A percentile compares a stretch with the other conserved stretches of the same genome.
Evolutionary conservation across 2,797 vertebrate species (phyloP).

Genomic region (Tragopan temminckii): DNA sequence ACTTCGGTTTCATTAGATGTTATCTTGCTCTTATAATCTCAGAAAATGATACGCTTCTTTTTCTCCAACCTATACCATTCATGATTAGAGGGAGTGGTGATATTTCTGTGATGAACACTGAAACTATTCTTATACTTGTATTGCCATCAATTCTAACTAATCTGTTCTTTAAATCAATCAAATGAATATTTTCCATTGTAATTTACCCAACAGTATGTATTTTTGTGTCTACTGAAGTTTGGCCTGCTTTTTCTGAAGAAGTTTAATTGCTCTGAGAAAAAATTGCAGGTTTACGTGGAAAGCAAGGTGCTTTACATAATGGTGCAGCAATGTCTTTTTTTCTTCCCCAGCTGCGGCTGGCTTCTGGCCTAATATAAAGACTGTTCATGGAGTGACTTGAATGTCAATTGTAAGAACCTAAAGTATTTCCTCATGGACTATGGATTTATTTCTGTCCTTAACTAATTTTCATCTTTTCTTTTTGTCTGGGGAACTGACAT

Average conservation of each 20-base stretch:
- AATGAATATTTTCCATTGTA: neutral
- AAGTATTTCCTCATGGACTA: neutral
- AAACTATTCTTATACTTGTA: slow-evolving; percentile 16
- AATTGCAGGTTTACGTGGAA: neutral
- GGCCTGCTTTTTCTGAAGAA: neutral
- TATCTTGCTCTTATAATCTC: slow-evolving; percentile 4
- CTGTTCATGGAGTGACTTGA: neutral
- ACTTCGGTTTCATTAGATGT: slow-evolving; percentile 26
- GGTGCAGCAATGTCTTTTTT: neutral
- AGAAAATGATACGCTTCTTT: slow-evolving; percentile 2
- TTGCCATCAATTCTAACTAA: slow-evolving; percentile 16
- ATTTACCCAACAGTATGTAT: neutral
- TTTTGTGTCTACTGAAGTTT: neutral
- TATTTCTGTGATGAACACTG: neutral
- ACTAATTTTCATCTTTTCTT: neutral
- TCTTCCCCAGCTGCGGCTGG: neutral
- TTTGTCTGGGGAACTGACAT: neutral
- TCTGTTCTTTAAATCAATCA: neutral
- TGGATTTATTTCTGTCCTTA: neutral
- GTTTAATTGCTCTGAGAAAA: neutral
- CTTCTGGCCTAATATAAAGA: neutral
- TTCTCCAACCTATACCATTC: slow-evolving; percentile 3
- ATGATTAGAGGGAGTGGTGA: neutral
- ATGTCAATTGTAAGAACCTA: neutral
- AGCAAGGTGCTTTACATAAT: neutral